Evolutionary conservation across 2,797 vertebrate genomes (phyloP).

Genomic region (Acridotheres tristis): DNA sequence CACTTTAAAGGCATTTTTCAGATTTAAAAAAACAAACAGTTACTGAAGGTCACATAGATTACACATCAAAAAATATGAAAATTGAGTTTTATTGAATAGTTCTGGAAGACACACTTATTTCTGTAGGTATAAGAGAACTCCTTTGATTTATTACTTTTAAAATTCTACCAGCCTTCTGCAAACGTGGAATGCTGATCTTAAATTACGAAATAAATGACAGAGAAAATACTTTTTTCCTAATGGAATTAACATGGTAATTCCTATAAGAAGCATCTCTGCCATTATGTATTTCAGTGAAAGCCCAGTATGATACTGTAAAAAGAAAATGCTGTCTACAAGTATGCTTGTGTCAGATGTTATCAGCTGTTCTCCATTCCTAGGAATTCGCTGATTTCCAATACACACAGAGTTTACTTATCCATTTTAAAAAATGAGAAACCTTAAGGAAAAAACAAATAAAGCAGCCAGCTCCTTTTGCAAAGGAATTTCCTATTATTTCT

Average conservation of each 20-base stretch:
- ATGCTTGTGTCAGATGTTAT: neutral
- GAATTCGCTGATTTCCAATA: neutral
- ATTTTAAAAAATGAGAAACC: neutral
- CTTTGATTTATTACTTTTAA: neutral
- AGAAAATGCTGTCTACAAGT: neutral
- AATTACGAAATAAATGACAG: neutral
- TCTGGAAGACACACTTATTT: neutral
- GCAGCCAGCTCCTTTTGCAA: neutral
- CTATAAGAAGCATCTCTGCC: neutral
- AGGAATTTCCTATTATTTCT: neutral
- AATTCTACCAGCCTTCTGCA: neutral
- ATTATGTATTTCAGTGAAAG: neutral
- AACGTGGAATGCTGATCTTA: neutral
- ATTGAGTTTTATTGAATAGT: neutral
- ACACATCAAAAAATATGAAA: neutral
- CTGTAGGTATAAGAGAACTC: neutral
- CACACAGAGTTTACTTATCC: neutral
- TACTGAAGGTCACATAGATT: slow-evolving; percentile 21
- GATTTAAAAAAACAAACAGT: slow-evolving; percentile 54
- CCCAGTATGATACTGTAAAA: neutral
- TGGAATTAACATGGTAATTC: neutral
- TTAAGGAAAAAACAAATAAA: neutral
- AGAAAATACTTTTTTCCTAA: neutral
- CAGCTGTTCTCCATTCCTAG: neutral
- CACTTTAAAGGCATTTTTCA: slow-evolving; percentile 31